These are phyloP conservation scores for Trypoxylon attenuatum DNA, from an alignment of 2,888 invertebrate species.

Conservation along the genomic window DNA sequence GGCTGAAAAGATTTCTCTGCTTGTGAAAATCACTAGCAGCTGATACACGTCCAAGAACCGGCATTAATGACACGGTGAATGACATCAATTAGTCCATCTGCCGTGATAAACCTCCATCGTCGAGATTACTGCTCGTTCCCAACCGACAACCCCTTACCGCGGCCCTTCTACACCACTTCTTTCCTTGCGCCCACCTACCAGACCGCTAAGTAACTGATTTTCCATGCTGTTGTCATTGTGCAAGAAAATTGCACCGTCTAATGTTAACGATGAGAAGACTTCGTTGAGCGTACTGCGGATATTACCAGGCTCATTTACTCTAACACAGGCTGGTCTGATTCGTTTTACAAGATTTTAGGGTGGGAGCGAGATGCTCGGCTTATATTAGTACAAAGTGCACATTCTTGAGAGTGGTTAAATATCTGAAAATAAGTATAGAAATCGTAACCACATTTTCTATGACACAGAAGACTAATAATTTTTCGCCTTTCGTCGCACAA, in stretches of 20 bases:
- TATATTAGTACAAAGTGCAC: too few relatives aligned
- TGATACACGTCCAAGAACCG: conserved; percentile 53
- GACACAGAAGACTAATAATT: too few relatives aligned
- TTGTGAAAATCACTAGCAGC: conserved; percentile 50
- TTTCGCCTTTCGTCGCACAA: too few relatives aligned
- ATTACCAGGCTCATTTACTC: too few relatives aligned
- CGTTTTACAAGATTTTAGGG: too few relatives aligned
- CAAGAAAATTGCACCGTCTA: conserved; percentile 2
- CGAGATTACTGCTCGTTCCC: conserved; percentile 39
- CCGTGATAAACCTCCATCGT: conserved; percentile 45
- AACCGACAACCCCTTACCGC: neutral
- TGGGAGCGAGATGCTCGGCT: too few relatives aligned
- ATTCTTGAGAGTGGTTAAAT: too few relatives aligned
- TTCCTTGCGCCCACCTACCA: conserved; percentile 5
- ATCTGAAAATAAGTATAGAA: too few relatives aligned
- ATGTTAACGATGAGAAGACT: conserved; percentile 16
- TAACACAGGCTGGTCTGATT: too few relatives aligned
- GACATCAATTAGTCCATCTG: conserved; percentile 71
- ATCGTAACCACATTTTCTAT: too few relatives aligned
- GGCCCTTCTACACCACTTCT: conserved; percentile 10
- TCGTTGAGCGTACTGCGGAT: conserved; percentile 1
- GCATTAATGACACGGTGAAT: conserved; percentile 64
- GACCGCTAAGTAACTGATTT: conserved; percentile 35
- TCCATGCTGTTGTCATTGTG: conserved; percentile 12
- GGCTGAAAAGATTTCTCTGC: conserved; percentile 64